Evolutionary conservation across 2,797 vertebrate genomes (phyloP).

Genomic region (Paratrypauchen microcephalus): DNA sequence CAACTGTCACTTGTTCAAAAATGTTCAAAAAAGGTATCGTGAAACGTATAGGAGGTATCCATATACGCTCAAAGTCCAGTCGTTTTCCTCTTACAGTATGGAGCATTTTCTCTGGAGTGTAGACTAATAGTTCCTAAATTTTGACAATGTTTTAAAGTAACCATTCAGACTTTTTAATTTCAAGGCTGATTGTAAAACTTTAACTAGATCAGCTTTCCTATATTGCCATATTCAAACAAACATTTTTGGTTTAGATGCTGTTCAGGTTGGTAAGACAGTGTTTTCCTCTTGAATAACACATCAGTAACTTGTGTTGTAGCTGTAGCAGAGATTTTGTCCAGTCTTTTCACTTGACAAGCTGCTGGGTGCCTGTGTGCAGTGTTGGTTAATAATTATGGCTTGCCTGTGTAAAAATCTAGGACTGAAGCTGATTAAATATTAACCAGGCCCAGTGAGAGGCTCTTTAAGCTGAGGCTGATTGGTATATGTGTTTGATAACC

Average conservation of each 20-base stretch:
- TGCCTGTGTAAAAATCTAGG: constrained; percentile 70
- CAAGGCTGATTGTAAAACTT: background rate
- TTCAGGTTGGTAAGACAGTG: background rate
- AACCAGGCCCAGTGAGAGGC: constrained; percentile 61
- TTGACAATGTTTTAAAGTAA: background rate
- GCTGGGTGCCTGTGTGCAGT: constrained; percentile 19
- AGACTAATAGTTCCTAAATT: background rate
- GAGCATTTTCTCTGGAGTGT: too few species aligned
- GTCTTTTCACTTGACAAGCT: constrained; percentile 23
- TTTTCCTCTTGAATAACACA: background rate
- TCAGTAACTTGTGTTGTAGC: background rate
- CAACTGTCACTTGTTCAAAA: too few species aligned
- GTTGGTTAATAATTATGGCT: constrained; percentile 61
- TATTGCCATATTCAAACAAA: constrained; percentile 32
- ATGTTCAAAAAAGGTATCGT: too few species aligned
- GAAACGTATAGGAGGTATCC: too few species aligned
- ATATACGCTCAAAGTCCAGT: too few species aligned
- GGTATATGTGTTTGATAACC: constrained; percentile 69
- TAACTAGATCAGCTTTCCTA: constrained; percentile 17
- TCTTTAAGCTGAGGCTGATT: constrained; percentile 71
- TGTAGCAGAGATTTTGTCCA: background rate
- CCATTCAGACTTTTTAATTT: background rate
- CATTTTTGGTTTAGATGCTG: constrained; percentile 18
- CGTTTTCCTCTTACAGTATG: too few species aligned
- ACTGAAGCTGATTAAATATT: constrained; percentile 78